phyloP scores from a whole-genome alignment of 1,140 invertebrate genomes.

The Chironomus striatipennis region DNA sequence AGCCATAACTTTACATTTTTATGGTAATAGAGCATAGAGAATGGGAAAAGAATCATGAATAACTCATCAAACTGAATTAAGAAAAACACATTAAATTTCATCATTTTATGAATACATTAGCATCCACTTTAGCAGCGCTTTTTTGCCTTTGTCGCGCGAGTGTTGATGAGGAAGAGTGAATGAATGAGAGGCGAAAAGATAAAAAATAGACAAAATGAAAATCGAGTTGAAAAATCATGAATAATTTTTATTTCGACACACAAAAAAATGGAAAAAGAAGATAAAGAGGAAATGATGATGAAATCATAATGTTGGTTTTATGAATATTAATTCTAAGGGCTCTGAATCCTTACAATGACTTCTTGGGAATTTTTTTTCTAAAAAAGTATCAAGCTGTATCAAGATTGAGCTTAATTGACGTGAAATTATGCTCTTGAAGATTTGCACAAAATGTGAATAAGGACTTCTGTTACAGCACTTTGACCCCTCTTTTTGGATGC shows the following conservation, averaged over 20 bases:
- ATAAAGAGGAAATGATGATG: not conserved
- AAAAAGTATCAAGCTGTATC: no score
- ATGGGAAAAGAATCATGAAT: conserved; percentile 6
- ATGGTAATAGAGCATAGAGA: not conserved
- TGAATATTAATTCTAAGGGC: not conserved
- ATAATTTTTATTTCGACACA: not conserved
- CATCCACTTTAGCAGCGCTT: not conserved
- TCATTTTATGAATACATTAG: conserved; percentile 20
- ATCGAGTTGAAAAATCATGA: not conserved
- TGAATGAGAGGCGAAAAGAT: no score
- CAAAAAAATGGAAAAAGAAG: not conserved
- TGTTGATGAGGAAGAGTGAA: no score
- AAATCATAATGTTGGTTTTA: not conserved
- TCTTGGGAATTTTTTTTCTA: no score
- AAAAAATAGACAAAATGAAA: no score
- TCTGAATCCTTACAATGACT: not conserved
- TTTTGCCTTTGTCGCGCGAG: not conserved
- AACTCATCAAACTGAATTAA: conserved; percentile 23
- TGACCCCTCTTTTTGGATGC: no score
- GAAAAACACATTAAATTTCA: conserved; percentile 21
- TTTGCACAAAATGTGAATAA: no score
- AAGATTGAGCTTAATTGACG: no score
- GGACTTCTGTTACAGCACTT: no score
- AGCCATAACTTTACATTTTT: no score
- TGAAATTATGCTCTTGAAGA: no score